Conservation (phyloP, 2,888 invertebrate species). For the Leucoma salicis region DNA sequence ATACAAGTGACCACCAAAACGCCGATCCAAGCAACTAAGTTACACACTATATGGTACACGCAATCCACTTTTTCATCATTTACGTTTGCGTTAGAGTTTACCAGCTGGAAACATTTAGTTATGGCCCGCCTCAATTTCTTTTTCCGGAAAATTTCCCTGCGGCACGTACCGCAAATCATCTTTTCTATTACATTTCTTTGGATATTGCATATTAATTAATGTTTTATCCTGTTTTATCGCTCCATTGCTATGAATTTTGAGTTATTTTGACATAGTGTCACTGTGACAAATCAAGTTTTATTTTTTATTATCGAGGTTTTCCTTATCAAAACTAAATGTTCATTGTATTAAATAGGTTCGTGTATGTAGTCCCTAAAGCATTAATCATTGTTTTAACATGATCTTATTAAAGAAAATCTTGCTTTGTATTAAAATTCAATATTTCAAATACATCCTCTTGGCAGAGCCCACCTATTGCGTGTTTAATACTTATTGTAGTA, state of each 20-base stretch:
- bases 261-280: background rate
- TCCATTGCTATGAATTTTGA: background rate
- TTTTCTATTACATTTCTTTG: background rate
- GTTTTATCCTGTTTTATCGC: background rate
- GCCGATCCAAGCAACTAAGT: conserved; percentile 39
- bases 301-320: too few relatives aligned
- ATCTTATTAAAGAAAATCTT: too few relatives aligned
- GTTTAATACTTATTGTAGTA: too few relatives aligned
- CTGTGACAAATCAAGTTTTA: too few relatives aligned
- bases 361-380: too few relatives aligned
- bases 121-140: background rate
- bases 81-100: background rate
- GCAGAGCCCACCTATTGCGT: too few relatives aligned
- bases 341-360: too few relatives aligned
- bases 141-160: background rate
- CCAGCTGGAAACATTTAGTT: background rate
- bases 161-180: background rate
- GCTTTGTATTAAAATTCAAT: too few relatives aligned
- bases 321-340: too few relatives aligned
- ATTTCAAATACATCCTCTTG: too few relatives aligned
- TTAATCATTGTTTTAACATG: too few relatives aligned
- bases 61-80: background rate
- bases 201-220: background rate
- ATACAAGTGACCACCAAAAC: conserved; percentile 39
- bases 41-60: conserved; percentile 8